Conservation (phyloP, 2,797 vertebrate genomes). For the Geotria australis region DNA sequence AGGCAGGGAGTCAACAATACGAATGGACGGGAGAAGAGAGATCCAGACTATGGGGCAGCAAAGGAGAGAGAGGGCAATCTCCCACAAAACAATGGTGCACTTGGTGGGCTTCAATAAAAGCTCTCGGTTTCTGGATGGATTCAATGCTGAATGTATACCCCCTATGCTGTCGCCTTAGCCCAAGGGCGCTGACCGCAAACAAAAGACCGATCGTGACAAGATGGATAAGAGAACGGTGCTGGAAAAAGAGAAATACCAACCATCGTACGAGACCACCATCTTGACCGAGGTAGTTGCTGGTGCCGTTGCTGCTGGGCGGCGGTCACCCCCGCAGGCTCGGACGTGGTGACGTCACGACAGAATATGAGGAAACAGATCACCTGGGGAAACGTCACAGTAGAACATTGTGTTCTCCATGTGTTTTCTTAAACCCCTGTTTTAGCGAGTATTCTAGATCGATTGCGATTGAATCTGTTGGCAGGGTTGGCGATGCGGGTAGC, state of each 20-base stretch:
- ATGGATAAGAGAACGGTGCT: constrained; percentile 36
- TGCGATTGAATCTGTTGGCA: too few species aligned
- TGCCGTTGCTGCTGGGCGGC: not conserved
- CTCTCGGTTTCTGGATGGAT: too few species aligned
- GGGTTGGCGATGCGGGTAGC: too few species aligned
- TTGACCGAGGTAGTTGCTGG: constrained; percentile 24
- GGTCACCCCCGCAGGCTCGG: not conserved
- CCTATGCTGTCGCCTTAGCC: constrained; percentile 14
- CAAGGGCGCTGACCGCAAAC: constrained; percentile 39
- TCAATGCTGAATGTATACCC: too few species aligned
- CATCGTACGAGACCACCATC: constrained; percentile 34
- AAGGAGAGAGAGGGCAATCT: too few species aligned
- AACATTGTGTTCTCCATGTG: not conserved
- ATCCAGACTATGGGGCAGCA: too few species aligned
- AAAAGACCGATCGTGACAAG: constrained; percentile 40
- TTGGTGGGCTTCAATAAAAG: too few species aligned
- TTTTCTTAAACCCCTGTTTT: constrained; percentile 1
- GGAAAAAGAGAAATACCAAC: constrained; percentile 38
- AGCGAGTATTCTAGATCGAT: constrained; percentile 1
- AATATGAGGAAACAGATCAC: constrained; percentile 7
- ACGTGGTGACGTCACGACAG: constrained; percentile 3
- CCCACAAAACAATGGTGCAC: too few species aligned
- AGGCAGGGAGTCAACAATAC: too few species aligned
- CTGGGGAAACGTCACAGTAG: constrained; percentile 1
- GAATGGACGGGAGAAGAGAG: too few species aligned